Evolutionary conservation across 2,888 invertebrate genomes (phyloP).

Genomic region (Agrochola macilenta): DNA sequence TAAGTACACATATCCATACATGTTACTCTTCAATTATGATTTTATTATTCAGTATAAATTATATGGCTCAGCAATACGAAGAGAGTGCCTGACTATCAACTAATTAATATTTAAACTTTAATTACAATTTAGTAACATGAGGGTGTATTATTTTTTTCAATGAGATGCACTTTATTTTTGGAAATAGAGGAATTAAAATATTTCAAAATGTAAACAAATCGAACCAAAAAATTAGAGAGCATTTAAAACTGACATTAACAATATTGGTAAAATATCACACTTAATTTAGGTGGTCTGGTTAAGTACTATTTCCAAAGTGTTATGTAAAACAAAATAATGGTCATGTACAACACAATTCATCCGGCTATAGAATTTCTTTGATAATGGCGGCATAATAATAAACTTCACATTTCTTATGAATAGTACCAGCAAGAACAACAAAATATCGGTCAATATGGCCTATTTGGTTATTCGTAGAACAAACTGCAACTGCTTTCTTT

Average conservation of each 20-base stretch:
- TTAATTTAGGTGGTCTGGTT: slow-evolving; percentile 86
- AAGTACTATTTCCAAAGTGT: slow-evolving; percentile 83
- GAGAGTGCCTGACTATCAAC: slow-evolving; percentile 71
- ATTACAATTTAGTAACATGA: slow-evolving; percentile 67
- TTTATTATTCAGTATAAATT: slow-evolving; percentile 76
- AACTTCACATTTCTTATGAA: slow-evolving; percentile 30
- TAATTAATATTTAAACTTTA: slow-evolving; percentile 66
- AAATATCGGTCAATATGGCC: slow-evolving; percentile 33
- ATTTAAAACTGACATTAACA: slow-evolving; percentile 75
- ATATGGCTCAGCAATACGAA: slow-evolving; percentile 83
- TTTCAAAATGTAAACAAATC: slow-evolving; percentile 54
- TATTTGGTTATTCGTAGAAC: slow-evolving; percentile 29
- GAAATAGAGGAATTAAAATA: slow-evolving; percentile 56
- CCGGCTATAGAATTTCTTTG: slow-evolving; percentile 22
- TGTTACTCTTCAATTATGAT: slow-evolving; percentile 73
- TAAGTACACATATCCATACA: slow-evolving; percentile 84
- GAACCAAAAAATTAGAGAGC: slow-evolving; percentile 83
- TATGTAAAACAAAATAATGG: slow-evolving; percentile 82
- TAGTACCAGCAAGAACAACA: slow-evolving; percentile 36
- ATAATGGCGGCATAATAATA: slow-evolving; percentile 19
- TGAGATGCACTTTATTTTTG: slow-evolving; percentile 60
- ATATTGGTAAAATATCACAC: slow-evolving; percentile 86
- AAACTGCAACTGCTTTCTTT: slow-evolving; percentile 36
- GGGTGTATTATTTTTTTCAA: slow-evolving; percentile 63
- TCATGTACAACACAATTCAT: slow-evolving; percentile 73